phyloP scores from a whole-genome alignment of 1,140 invertebrate species.

The Sarcophaga peregrina region DNA sequence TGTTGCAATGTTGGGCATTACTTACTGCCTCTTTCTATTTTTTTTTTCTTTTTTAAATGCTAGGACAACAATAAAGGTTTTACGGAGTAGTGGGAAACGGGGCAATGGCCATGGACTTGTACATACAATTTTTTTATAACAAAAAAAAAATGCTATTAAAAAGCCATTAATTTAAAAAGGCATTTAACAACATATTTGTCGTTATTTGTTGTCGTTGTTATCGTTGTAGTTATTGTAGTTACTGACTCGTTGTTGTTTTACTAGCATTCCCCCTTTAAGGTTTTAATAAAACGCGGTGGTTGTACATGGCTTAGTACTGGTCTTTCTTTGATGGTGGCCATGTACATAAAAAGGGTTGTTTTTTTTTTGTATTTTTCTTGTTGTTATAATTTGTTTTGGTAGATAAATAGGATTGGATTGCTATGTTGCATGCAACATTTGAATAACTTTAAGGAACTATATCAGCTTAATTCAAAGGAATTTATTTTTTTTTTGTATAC shows the following conservation, averaged over 20 bases:
- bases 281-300: too few relatives aligned
- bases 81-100: not conserved
- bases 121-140: conserved; percentile 33
- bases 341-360: not conserved
- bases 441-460: not conserved
- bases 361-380: not conserved
- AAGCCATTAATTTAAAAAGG: conserved; percentile 41
- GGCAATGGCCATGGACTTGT: not conserved
- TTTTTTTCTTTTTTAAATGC: too few relatives aligned
- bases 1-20: too few relatives aligned
- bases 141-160: conserved; percentile 28
- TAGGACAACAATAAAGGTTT: too few relatives aligned
- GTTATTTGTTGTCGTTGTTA: not conserved
- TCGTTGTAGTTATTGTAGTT: not conserved
- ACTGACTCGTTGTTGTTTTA: not conserved
- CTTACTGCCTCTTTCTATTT: too few relatives aligned
- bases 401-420: not conserved
- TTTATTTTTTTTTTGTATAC: not conserved
- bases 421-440: not conserved
- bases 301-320: too few relatives aligned
- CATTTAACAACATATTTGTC: conserved; percentile 33
- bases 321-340: not conserved
- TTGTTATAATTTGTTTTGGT: not conserved
- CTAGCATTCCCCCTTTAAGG: too few relatives aligned
- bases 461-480: not conserved